Evolutionary conservation across 2,888 invertebrate genomes (phyloP).

Genomic region (Lamproptera curius): DNA sequence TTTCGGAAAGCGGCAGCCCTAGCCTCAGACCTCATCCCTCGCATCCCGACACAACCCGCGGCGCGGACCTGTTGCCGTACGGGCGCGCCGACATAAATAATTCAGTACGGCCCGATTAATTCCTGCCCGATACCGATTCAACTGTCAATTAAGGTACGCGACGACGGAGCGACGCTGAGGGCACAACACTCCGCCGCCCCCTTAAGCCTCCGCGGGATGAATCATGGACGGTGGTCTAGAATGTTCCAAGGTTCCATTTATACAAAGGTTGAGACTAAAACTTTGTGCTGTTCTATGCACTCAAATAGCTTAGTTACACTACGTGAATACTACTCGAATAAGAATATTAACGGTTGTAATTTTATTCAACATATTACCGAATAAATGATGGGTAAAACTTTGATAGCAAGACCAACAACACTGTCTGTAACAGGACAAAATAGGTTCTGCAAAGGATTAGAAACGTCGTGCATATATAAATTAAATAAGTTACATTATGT

Average conservation of each 20-base stretch:
- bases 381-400: no score
- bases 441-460: no score
- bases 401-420: no score
- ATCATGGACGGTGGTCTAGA: constrained; percentile 16
- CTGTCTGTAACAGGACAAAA: no score
- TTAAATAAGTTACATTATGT: no score
- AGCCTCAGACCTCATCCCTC: constrained; percentile 24
- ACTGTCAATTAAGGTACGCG: constrained; percentile 66
- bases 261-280: no score
- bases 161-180: constrained; percentile 28
- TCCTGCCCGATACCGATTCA: constrained; percentile 68
- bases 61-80: constrained; percentile 67
- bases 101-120: constrained; percentile 70
- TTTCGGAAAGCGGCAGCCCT: constrained; percentile 25
- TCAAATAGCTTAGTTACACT: no score
- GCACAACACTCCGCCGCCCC: constrained; percentile 20
- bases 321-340: no score
- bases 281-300: no score
- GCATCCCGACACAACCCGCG: constrained; percentile 66
- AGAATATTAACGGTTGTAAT: no score
- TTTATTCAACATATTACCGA: no score
- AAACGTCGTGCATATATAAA: no score
- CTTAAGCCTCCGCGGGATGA: constrained; percentile 14
- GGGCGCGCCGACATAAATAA: constrained; percentile 61
- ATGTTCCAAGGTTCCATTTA: constrained; percentile 4